Base-by-base conservation (phyloP, 2,888 invertebrate species). In the Stramonita haemastoma region DNA sequence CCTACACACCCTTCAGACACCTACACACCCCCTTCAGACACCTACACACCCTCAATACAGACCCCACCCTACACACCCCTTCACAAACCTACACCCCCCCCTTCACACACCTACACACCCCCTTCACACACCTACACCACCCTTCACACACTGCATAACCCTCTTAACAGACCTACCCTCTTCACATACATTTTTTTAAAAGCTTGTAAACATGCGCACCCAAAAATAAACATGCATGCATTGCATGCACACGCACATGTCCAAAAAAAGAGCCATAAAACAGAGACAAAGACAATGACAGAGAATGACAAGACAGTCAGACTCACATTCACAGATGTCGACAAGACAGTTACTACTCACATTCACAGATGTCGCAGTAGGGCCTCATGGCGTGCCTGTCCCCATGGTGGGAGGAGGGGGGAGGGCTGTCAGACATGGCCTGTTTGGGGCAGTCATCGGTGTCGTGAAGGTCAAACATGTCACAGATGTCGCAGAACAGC, bases 401-500 rank as follows among this genome's bases (percentile, higher is more conserved):
- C 66, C 96, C 96, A 91, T 96, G 95, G 93, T 96, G 95, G 89
- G 96, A 94, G 60, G 96, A 95, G 73, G 96, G 96, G 88, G 97
- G 96, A 88, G 97, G 97, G 87, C 96, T 96, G 89, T 94, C 94
- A 73, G 96, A 96, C 94, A 96, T 96, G 57, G 97, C 97, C 96
- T 99, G 99, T 86, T 97, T 96, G 66, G 99, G 99, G 95, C 99
- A 99, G 95, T 99, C 99, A 96, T 99, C 99, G 0, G 99, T 99
- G 96, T 99, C 99, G 96, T 99, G 99, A 90, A 97, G 97, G 96
- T 99, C 99, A 96, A 99, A 99, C 96, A 97, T 97, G 96, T 99
- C 99, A 96, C 99, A 99, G 94, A 99, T 99, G 97, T 99, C 99
- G 97, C 99, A 99, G 97, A 98, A 99, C 95, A 98, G 96, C 46